phyloP scores from a whole-genome alignment of 2,888 invertebrate species.

The Proisotoma minuta region DNA sequence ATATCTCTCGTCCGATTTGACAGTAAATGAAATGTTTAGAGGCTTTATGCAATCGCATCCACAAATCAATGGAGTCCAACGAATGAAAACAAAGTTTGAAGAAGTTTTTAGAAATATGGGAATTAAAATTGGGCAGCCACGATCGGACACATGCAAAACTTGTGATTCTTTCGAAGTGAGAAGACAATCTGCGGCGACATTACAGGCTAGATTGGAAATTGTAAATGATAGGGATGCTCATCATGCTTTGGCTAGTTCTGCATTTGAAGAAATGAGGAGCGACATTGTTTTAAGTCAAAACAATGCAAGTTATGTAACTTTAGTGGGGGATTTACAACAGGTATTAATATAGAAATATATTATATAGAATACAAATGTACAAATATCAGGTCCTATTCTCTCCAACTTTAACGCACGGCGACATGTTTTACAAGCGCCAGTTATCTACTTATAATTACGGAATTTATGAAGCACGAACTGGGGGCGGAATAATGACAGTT shows the following conservation, averaged over 20 bases:
- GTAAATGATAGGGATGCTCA: background rate
- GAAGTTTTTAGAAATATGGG: background rate
- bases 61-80: background rate
- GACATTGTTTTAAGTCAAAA: background rate
- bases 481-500: constrained; percentile 1
- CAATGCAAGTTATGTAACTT: background rate
- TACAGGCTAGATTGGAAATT: background rate
- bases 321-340: constrained; percentile 4
- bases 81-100: background rate
- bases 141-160: constrained; percentile 1
- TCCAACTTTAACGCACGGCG: background rate
- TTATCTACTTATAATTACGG: constrained; percentile 7
- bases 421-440: constrained; percentile 7
- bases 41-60: background rate
- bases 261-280: background rate
- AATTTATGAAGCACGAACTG: background rate
- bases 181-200: background rate
- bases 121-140: constrained; percentile 1
- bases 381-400: constrained; percentile 4
- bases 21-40: background rate
- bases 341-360: background rate
- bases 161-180: background rate
- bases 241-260: background rate
- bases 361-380: background rate
- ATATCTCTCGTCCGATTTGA: constrained; percentile 5